These are phyloP conservation scores for Chlamydotis undulata DNA, from an alignment of 2,113 vertebrate genomes.

Conservation along the genomic window DNA sequence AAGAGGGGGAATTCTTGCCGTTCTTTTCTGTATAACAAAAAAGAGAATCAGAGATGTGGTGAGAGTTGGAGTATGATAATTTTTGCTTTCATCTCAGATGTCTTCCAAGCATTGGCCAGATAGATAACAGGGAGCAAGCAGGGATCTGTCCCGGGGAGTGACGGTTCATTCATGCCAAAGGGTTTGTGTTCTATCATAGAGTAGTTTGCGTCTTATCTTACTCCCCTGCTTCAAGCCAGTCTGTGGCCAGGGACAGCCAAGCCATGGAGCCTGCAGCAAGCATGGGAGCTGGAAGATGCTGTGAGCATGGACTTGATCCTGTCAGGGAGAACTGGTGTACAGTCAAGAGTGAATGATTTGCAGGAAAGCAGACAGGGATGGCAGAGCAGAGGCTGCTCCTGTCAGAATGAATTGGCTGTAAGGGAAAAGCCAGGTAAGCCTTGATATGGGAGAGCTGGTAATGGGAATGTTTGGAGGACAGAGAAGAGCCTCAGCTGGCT, in stretches of 20 bases:
- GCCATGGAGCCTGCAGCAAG: background rate
- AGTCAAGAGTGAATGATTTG: background rate
- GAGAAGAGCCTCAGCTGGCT: background rate
- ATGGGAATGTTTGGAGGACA: background rate
- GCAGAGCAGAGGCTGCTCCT: background rate
- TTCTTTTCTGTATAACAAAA: slow-evolving; percentile 6
- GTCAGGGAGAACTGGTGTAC: background rate
- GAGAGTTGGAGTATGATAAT: background rate
- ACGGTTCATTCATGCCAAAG: background rate
- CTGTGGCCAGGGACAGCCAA: background rate
- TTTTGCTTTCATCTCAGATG: slow-evolving; percentile 42
- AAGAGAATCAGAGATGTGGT: slow-evolving; percentile 17
- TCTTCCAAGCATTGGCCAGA: background rate
- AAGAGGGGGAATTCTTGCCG: background rate
- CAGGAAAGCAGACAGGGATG: background rate
- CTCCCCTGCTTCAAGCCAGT: background rate
- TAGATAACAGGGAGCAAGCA: background rate
- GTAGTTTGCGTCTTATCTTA: background rate
- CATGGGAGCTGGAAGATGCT: background rate
- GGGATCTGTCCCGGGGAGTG: background rate
- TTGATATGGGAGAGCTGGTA: background rate
- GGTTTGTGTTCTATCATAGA: background rate
- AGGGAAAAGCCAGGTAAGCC: background rate
- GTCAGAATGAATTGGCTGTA: background rate
- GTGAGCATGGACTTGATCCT: background rate